phyloP scores from a whole-genome alignment of 2,888 invertebrate species.

The Cryptocheilus praepositus region DNA sequence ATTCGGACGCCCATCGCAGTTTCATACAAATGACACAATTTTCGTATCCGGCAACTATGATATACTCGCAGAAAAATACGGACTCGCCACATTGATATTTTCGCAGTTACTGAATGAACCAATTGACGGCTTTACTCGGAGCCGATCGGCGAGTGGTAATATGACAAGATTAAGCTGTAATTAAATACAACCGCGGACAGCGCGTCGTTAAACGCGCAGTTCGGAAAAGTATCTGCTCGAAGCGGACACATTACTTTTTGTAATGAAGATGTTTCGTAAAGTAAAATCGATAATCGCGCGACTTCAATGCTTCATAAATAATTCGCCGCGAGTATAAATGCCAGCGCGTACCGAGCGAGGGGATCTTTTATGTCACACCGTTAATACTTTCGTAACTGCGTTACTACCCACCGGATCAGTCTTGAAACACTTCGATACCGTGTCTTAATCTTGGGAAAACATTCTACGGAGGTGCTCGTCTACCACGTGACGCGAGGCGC shows the following conservation, averaged over 20 bases:
- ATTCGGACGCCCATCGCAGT: neutral
- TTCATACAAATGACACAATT: neutral
- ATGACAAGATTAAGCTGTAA: neutral
- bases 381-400: conserved; percentile 5
- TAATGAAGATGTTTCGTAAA: conserved; percentile 2
- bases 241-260: conserved; percentile 2
- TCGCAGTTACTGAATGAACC: no score
- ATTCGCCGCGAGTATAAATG: neutral
- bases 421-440: neutral
- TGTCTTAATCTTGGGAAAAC: neutral
- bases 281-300: conserved; percentile 7
- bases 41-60: neutral
- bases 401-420: neutral
- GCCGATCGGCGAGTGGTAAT: neutral
- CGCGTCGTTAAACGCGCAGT: neutral
- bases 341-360: neutral
- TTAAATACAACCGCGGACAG: neutral
- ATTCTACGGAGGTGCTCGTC: neutral
- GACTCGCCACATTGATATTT: no score
- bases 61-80: neutral
- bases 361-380: conserved; percentile 1
- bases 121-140: no score
- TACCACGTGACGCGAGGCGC: no score
- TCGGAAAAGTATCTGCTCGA: neutral
- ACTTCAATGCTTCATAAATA: conserved; percentile 8